phyloP scores from a whole-genome alignment of 2,888 invertebrate species.

The Drosophila paranaensis region DNA sequence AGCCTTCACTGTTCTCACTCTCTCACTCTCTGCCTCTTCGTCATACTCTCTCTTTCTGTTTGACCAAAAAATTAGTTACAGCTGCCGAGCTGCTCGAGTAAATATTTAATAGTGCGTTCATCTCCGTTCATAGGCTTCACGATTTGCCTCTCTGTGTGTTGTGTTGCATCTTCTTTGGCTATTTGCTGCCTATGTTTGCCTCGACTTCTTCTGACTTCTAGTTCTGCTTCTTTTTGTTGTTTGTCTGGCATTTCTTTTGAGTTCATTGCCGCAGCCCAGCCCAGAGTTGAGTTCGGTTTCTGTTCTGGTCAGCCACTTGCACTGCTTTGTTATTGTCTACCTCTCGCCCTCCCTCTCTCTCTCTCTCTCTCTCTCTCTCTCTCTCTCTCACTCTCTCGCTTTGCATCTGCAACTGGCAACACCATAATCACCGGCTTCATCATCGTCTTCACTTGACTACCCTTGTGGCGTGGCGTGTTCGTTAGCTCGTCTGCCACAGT shows the following conservation, averaged over 20 bases:
- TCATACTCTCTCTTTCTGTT: neutral
- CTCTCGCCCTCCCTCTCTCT: conserved; percentile 1
- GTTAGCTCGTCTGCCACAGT: conserved; percentile 66
- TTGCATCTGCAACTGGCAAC: conserved; percentile 54
- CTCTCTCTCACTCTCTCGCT: conserved; percentile 14
- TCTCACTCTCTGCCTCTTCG: neutral
- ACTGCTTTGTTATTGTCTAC: conserved; percentile 35
- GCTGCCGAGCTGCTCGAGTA: conserved; percentile 5
- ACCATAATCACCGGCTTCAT: conserved; percentile 34
- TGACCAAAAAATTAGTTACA: conserved; percentile 6
- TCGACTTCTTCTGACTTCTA: conserved; percentile 14
- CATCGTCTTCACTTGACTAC: conserved; percentile 64
- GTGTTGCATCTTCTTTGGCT: conserved; percentile 8
- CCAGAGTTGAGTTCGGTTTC: conserved; percentile 13
- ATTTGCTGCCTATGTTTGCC: conserved; percentile 2
- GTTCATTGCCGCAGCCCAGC: conserved; percentile 70
- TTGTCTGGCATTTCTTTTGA: conserved; percentile 72
- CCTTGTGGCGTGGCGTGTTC: conserved; percentile 59
- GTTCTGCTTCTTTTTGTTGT: conserved; percentile 37
- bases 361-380: neutral
- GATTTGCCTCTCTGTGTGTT: neutral
- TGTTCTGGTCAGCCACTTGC: conserved; percentile 53
- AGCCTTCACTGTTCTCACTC: neutral
- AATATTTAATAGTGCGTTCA: conserved; percentile 3
- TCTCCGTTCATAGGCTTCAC: conserved; percentile 5